Percentiles rank a stretch among this genome's conserved stretches.
phyloP scores from a whole-genome alignment of 2,888 invertebrate species.

The Frankliniella intonsa region DNA sequence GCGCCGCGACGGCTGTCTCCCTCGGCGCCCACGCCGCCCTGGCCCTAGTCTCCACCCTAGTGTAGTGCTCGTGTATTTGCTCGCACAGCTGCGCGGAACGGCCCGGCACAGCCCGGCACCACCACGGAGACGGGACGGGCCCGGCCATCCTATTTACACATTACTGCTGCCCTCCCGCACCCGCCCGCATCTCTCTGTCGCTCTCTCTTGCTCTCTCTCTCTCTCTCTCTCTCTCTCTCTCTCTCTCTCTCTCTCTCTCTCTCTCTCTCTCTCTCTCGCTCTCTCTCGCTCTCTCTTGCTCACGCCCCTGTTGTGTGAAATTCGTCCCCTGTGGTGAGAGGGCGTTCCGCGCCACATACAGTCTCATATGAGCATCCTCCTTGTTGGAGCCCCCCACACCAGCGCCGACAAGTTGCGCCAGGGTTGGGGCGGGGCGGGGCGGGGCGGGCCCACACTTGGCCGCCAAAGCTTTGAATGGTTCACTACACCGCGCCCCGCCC shows the following conservation, averaged over 20 bases:
- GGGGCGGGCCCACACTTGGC: background rate
- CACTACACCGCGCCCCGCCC: background rate
- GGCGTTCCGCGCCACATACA: too few relatives aligned
- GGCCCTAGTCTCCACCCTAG: background rate
- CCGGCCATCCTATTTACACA: background rate
- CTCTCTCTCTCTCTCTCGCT: background rate
- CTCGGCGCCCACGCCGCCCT: background rate
- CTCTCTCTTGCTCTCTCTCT: background rate
- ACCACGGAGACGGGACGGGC: background rate
- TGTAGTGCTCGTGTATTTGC: too few relatives aligned
- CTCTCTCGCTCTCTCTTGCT: background rate
- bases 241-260: background rate
- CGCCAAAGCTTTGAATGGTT: background rate
- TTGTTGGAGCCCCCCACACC: background rate
- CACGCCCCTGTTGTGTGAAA: background rate
- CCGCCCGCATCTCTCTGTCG: background rate
- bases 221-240: background rate
- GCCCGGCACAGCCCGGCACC: too few relatives aligned
- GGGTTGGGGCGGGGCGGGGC: background rate
- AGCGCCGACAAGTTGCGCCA: background rate
- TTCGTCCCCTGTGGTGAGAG: background rate
- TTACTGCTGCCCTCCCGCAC: background rate
- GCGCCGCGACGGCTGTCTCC: background rate
- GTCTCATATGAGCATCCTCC: too few relatives aligned
- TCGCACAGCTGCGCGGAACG: background rate